Conservation (phyloP, 2,113 vertebrate species). For the Ammodytes dubius region DNA sequence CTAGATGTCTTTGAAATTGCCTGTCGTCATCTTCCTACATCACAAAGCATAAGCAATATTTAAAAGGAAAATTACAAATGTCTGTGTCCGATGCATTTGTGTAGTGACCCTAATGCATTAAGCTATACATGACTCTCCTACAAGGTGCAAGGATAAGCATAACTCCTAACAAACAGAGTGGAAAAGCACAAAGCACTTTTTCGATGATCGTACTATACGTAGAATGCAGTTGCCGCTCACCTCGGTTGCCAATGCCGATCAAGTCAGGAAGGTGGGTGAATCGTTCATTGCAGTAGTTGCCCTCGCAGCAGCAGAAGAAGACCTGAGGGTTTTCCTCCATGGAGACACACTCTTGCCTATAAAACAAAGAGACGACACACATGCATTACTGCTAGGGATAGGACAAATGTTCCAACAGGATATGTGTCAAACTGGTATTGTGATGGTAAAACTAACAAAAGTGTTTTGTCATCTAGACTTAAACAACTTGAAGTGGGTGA, state of each 20-base stretch:
- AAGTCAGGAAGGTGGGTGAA: conserved; percentile 96
- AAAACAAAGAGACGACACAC: conserved; percentile 27
- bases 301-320: conserved; percentile 99
- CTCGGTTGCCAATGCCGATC: conserved; percentile 80
- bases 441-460: background rate
- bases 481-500: background rate
- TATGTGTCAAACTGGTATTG: background rate
- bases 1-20: background rate
- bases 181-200: conserved; percentile 28
- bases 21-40: background rate
- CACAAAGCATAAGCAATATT: background rate
- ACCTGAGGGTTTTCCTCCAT: conserved; percentile 98
- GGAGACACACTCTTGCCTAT: conserved; percentile 96
- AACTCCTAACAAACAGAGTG: conserved; percentile 2
- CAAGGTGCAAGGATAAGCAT: background rate
- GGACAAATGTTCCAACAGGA: background rate
- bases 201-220: background rate
- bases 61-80: background rate
- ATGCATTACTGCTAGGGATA: background rate
- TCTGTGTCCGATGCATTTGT: background rate
- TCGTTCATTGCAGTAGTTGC: conserved; percentile 97
- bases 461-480: background rate
- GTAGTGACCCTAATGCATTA: too few relatives aligned
- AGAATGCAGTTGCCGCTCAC: conserved; percentile 57
- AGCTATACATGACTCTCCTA: background rate